These are phyloP conservation scores for Anarhynchus alexandrinus DNA, from an alignment of 2,113 vertebrate genomes.

Conservation along the genomic window DNA sequence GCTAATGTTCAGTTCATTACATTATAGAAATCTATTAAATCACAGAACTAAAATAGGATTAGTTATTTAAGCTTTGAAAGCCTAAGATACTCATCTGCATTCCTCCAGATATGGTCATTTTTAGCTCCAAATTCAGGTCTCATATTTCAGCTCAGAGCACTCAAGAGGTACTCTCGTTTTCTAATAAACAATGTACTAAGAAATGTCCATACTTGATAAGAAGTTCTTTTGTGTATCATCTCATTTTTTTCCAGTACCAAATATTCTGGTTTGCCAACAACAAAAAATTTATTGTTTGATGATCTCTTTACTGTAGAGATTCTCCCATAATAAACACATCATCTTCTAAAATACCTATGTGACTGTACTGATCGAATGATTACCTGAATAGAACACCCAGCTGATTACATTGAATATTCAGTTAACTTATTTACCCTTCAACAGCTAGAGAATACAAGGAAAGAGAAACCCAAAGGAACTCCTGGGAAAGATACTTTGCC, in stretches of 20 bases:
- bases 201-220: background rate
- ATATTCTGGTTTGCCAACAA: background rate
- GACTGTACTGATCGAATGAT: background rate
- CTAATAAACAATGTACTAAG: background rate
- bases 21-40: background rate
- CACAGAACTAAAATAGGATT: background rate
- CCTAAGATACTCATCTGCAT: background rate
- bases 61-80: background rate
- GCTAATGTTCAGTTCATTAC: background rate
- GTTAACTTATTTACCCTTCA: slow-evolving; percentile 42
- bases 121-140: background rate
- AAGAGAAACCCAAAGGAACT: background rate
- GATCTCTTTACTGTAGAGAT: background rate
- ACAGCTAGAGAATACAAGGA: slow-evolving; percentile 8
- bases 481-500: background rate
- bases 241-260: background rate
- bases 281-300: background rate
- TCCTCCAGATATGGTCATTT: background rate
- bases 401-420: slow-evolving; percentile 53
- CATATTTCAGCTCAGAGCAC: background rate
- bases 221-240: background rate
- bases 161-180: background rate
- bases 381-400: background rate
- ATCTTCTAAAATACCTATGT: background rate
- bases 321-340: background rate